Conservation (phyloP, 2,888 invertebrate species). For the Ennomos erosarius region DNA sequence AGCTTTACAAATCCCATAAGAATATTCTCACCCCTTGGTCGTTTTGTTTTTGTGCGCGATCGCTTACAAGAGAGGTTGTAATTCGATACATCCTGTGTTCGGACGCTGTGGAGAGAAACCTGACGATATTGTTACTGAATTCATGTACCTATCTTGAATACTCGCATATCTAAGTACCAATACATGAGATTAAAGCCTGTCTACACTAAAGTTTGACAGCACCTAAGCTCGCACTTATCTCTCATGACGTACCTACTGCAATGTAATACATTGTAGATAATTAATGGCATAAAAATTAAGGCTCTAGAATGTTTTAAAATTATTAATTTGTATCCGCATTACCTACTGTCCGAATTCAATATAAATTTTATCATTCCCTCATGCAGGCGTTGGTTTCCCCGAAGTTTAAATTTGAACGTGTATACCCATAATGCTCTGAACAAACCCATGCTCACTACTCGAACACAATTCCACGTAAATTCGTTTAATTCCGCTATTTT, state of each 20-base stretch:
- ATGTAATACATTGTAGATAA: too few species aligned
- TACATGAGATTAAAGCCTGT: too few species aligned
- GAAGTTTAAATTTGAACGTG: slow-evolving; percentile 10
- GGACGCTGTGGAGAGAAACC: slow-evolving; percentile 40
- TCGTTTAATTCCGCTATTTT: slow-evolving; percentile 32
- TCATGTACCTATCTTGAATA: slow-evolving; percentile 11
- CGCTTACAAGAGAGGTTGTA: slow-evolving; percentile 80
- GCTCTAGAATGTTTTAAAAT: too few species aligned
- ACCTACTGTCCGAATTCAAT: too few species aligned
- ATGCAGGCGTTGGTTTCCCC: slow-evolving; percentile 2
- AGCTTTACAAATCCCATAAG: slow-evolving; percentile 80
- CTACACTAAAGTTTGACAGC: too few species aligned
- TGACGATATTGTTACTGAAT: slow-evolving; percentile 36
- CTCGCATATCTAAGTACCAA: too few species aligned
- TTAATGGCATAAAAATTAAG: too few species aligned
- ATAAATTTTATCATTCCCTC: background rate
- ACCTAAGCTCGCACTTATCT: too few species aligned
- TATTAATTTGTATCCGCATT: too few species aligned
- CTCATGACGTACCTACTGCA: too few species aligned
- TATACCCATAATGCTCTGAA: background rate
- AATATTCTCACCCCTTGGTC: slow-evolving; percentile 76
- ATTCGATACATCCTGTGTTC: slow-evolving; percentile 82
- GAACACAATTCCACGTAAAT: slow-evolving; percentile 19
- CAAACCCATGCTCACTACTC: slow-evolving; percentile 4
- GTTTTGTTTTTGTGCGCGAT: slow-evolving; percentile 69